Evolutionary conservation across 1,140 invertebrate species (phyloP), one percentile per base, ranked within the genome.

Genomic region (Drosophila neocordata): DNA sequence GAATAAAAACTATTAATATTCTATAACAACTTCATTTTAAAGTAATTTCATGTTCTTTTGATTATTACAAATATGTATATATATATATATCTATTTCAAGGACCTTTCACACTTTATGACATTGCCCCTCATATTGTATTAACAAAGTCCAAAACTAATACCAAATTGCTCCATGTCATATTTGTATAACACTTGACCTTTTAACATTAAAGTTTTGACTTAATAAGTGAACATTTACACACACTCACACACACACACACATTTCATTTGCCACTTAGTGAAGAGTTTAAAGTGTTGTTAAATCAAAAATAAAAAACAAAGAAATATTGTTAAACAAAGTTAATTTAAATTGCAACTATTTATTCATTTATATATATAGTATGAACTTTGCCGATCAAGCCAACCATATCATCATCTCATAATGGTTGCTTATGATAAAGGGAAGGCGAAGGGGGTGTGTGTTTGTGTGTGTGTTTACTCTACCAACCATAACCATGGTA

Each of bases 401-500:
- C 41, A 48, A 48, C 41, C 41, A 48, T 48, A 48, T 48, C 41
- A 31, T 6, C 41, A 48, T 18, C 18, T 48, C 57, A 67, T 44
- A 34, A 68, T 74, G 52, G 51, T 31, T 31, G 27, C 27, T 6
- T 31, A 7, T 31, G 27, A 27, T 38, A 27, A 6, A 27, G 13
- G 11, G 11, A 34, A 6, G 11, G 48, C 6, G 13, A 7, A 6
- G 6, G 44, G 69, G 37, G 31, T 35, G 34, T 41, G 38, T 55
- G 24, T 24, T 31, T 58, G 38, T 57, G 53, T 24, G 55, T 44
- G 27, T 31, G 27, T 31, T 31, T 31, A 31, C 58, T 69, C 61
- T 63, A 6, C 82, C 18, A 81, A 72, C 73, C 77, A 66, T 77
- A 48, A 48, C 41, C 41, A 48, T 48, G 41, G 41, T 44, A 44